Base-by-base conservation (phyloP, 2,888 invertebrate species). In the Disparrhopalites patrizii region DNA sequence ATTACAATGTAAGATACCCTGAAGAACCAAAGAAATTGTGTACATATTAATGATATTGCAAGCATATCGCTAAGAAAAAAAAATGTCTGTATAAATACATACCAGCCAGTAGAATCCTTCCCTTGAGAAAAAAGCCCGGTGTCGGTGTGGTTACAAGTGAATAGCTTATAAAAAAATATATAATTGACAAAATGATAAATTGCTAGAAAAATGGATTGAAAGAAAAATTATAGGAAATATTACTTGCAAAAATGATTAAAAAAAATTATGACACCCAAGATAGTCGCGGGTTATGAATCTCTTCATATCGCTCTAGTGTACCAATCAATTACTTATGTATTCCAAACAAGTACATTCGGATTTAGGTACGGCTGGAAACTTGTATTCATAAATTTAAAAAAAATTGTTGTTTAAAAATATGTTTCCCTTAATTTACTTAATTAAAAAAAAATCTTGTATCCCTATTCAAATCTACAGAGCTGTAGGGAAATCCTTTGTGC, bases 231-330 rank as follows among this genome's bases (percentile, higher is more conserved):
- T n/a, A n/a, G n/a, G n/a, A n/a, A n/a, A n/a, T n/a, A n/a, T n/a
- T n/a, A n/a, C n/a, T n/a, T n/a, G n/a, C n/a, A n/a, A n/a, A n/a
- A n/a, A n/a, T n/a, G n/a, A n/a, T n/a, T n/a, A n/a, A n/a, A n/a
- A n/a, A n/a, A n/a, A n/a, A n/a, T n/a, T n/a, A n/a, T n/a, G n/a
- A n/a, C 25, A 25, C 36, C 56, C 56, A 56, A 56, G 36, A 38
- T 56, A 56, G 56, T 56, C 36, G 28, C 52, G 36, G 31, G 56
- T 30, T 36, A 56, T 56, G 56, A 56, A 56, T 56, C 36, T 56
- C 56, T n/a, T 33, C 56, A 56, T 56, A 56, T 56, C 56, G 56
- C 36, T 56, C 36, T 33, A 56, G 56, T 56, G 56, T 56, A 56
- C 56, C 56, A n/a, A 50, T 10, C 10, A 36, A 56, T 36, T 10